These are phyloP conservation scores for Lasius fuliginosus DNA, from an alignment of 2,888 invertebrate genomes.

Conservation along the genomic window DNA sequence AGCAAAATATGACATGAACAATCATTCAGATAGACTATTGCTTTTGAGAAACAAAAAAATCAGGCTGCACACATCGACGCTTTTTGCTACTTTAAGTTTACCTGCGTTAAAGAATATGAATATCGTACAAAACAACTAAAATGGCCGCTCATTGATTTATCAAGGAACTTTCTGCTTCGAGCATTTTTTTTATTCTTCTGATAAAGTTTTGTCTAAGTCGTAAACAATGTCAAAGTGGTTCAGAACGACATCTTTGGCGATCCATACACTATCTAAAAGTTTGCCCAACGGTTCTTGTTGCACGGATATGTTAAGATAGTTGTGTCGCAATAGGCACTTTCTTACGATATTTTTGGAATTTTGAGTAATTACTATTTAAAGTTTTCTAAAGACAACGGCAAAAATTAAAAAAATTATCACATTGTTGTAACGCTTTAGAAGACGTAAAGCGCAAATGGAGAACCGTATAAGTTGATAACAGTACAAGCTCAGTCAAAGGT, in stretches of 20 bases:
- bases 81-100: constrained; percentile 79
- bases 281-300: not conserved
- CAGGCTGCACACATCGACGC: constrained; percentile 71
- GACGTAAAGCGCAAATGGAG: too few relatives aligned
- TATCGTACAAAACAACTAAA: constrained; percentile 82
- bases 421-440: too few relatives aligned
- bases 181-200: not conserved
- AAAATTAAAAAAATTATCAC: too few relatives aligned
- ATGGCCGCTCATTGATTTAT: constrained; percentile 65
- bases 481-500: too few relatives aligned
- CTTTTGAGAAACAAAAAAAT: constrained; percentile 51
- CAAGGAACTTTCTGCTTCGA: constrained; percentile 47
- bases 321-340: too few relatives aligned
- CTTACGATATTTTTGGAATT: too few relatives aligned
- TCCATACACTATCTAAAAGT: constrained; percentile 7
- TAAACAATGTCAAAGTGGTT: constrained; percentile 4
- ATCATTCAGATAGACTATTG: constrained; percentile 8
- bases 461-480: too few relatives aligned
- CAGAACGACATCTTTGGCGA: constrained; percentile 4
- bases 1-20: constrained; percentile 18
- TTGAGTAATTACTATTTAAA: too few relatives aligned
- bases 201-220: constrained; percentile 6
- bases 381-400: too few relatives aligned
- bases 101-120: constrained; percentile 81
- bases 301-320: not conserved